These are phyloP conservation scores for Sprattus sprattus DNA, from an alignment of 2,113 vertebrate genomes.

Conservation along the genomic window DNA sequence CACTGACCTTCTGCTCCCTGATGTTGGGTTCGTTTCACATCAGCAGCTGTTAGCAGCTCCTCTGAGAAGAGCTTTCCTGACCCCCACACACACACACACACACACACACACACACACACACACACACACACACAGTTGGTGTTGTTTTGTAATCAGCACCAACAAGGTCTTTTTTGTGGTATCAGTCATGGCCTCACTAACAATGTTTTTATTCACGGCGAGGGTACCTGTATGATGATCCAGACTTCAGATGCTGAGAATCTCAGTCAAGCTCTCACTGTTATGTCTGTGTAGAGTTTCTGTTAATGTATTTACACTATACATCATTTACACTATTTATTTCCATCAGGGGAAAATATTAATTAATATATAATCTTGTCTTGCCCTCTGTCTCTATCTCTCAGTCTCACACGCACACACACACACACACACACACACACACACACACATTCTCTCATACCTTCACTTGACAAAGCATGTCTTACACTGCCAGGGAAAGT, in stretches of 20 bases:
- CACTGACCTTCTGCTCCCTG: background rate
- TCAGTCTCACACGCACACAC: background rate
- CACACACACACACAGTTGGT: background rate
- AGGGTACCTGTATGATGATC: background rate
- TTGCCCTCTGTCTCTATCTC: background rate
- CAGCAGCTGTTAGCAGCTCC: background rate
- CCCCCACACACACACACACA: no score
- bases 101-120: no score
- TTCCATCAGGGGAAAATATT: background rate
- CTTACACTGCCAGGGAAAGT: slow-evolving; percentile 64
- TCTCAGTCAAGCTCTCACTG: background rate
- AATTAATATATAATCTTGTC: background rate
- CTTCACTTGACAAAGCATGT: slow-evolving; percentile 56
- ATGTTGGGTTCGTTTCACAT: background rate
- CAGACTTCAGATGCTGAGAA: background rate
- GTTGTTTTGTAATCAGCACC: background rate
- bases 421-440: slow-evolving; percentile 29
- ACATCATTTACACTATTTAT: no score
- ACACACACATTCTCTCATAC: slow-evolving; percentile 35
- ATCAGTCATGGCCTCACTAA: background rate
- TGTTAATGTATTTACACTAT: background rate
- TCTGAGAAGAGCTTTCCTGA: background rate
- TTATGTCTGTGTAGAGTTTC: background rate
- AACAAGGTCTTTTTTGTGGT: background rate
- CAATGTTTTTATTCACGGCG: background rate